phyloP scores from a whole-genome alignment of 1,140 invertebrate species.

The Ceratina japonica region DNA sequence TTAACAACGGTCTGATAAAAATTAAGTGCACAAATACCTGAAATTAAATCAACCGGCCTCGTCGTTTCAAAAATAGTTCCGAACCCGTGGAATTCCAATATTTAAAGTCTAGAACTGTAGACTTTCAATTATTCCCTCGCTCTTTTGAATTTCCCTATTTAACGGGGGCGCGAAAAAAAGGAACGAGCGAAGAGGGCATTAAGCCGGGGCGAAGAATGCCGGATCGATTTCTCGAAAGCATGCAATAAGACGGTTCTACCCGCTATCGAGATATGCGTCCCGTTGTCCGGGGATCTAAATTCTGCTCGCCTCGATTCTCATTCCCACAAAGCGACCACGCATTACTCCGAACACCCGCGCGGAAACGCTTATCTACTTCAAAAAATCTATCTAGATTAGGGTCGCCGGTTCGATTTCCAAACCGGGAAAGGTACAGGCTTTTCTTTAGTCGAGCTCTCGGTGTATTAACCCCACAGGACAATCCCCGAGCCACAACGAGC shows the following conservation, averaged over 20 bases:
- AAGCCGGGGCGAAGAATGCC: conserved; percentile 37
- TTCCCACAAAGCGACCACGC: conserved; percentile 23
- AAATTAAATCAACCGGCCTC: background rate
- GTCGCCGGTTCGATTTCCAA: conserved; percentile 21
- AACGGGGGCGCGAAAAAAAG: background rate
- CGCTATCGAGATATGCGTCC: conserved; percentile 34
- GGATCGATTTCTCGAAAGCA: conserved; percentile 47
- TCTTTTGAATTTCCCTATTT: background rate
- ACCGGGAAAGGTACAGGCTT: background rate
- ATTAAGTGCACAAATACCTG: background rate
- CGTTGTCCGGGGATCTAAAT: conserved; percentile 36
- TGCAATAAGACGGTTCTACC: conserved; percentile 57
- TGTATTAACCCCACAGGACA: conserved; percentile 26
- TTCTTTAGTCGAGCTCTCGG: background rate
- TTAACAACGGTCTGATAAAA: conserved; percentile 1
- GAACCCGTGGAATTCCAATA: background rate
- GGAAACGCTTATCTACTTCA: no score
- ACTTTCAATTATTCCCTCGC: background rate
- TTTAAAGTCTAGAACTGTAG: background rate
- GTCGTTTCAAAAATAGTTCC: background rate
- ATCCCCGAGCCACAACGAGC: conserved; percentile 10
- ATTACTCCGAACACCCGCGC: no score
- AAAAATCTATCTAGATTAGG: conserved; percentile 40
- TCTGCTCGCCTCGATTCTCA: conserved; percentile 43
- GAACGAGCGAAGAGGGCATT: background rate